Conservation (phyloP, 2,797 vertebrate genomes). For the Sardinella longiceps region DNA sequence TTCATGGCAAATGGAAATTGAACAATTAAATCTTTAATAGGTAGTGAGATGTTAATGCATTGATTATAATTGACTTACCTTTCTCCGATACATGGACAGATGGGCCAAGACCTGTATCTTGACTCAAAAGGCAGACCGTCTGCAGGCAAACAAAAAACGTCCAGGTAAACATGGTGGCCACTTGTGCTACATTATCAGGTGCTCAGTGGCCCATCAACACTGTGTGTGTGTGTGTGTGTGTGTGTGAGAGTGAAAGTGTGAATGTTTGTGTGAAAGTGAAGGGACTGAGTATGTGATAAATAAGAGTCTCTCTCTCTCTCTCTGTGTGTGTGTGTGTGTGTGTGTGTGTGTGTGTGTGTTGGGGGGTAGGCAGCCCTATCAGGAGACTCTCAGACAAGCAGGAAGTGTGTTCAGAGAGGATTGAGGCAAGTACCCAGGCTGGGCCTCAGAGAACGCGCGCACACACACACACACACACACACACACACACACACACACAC, state of each 20-base stretch:
- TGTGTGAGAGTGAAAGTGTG: slow-evolving; percentile 26
- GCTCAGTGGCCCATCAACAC: slow-evolving; percentile 8
- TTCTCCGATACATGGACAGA: neutral
- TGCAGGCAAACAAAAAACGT: slow-evolving; percentile 57
- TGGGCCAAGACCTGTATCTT: neutral
- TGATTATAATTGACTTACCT: neutral
- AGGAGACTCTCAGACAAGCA: slow-evolving; percentile 61
- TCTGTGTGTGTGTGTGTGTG: slow-evolving; percentile 33
- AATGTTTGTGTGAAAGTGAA: too few species aligned
- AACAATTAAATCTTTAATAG: neutral
- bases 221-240: slow-evolving; percentile 23
- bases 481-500: slow-evolving; percentile 11
- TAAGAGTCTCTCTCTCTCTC: neutral
- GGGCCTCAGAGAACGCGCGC: slow-evolving; percentile 33
- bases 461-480: neutral
- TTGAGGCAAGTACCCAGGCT: slow-evolving; percentile 51
- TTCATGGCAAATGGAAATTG: too few species aligned
- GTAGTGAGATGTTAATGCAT: neutral
- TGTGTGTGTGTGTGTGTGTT: slow-evolving; percentile 28
- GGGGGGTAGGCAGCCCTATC: slow-evolving; percentile 56
- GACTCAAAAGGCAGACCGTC: neutral
- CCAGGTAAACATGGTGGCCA: slow-evolving; percentile 42
- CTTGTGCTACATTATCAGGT: neutral
- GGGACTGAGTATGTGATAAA: too few species aligned
- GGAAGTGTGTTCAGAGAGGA: slow-evolving; percentile 69